A percentile compares a stretch with the other conserved stretches of the same genome.
These are phyloP conservation scores for Notarius lentiginosus DNA, from an alignment of 2,113 vertebrate genomes.

Conservation along the genomic window DNA sequence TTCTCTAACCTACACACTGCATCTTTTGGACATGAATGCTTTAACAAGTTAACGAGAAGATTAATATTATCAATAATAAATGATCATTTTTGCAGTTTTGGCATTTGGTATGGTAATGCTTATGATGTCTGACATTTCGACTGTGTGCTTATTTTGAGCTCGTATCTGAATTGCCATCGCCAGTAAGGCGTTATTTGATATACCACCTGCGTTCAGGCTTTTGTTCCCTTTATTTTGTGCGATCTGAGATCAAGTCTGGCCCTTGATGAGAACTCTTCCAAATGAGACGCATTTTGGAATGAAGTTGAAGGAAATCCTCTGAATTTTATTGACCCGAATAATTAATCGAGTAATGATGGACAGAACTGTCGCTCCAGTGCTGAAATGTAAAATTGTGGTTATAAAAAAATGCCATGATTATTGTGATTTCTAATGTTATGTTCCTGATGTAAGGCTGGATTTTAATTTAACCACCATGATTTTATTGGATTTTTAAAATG, in stretches of 20 bases:
- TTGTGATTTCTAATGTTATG: neutral
- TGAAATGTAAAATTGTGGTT: neutral
- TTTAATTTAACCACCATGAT: neutral
- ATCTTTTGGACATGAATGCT: slow-evolving; percentile 33
- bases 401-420: neutral
- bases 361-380: neutral
- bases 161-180: neutral
- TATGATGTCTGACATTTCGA: slow-evolving; percentile 40
- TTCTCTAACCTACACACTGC: neutral
- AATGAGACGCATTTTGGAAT: neutral
- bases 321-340: neutral
- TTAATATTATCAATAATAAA: slow-evolving; percentile 12
- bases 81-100: slow-evolving; percentile 3
- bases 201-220: neutral
- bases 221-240: neutral
- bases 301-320: neutral
- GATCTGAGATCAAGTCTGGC: neutral
- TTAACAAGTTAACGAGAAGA: neutral
- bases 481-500: neutral
- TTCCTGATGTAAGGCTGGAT: neutral
- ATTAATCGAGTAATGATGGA: neutral
- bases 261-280: neutral
- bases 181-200: neutral
- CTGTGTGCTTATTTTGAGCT: slow-evolving; percentile 17
- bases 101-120: slow-evolving; percentile 33